A percentile compares a stretch with the other conserved stretches of the same genome.
Conservation (phyloP, 1,140 invertebrate species). For the Nephotettix cincticeps region DNA sequence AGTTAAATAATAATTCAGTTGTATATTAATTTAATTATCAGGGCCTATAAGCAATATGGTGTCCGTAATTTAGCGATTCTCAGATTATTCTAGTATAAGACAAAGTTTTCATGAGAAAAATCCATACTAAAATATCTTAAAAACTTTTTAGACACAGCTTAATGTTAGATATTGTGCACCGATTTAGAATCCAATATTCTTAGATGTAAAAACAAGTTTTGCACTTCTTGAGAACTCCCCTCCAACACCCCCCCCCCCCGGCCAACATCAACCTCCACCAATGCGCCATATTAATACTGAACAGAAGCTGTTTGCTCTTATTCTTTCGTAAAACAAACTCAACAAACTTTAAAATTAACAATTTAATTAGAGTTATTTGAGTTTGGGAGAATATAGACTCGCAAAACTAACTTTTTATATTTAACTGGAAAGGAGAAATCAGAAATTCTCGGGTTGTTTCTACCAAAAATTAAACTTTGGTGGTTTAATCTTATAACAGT, state of each 20-base stretch:
- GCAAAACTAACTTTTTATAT: slow-evolving; percentile 5
- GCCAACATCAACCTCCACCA: not conserved
- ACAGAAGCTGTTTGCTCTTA: slow-evolving; percentile 10
- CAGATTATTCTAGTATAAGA: too few relatives aligned
- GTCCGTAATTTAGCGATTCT: too few relatives aligned
- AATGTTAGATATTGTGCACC: too few relatives aligned
- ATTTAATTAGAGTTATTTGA: slow-evolving; percentile 22
- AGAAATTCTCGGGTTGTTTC: not conserved
- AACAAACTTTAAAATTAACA: slow-evolving; percentile 20
- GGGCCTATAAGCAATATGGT: too few relatives aligned
- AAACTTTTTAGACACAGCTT: too few relatives aligned
- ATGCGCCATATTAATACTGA: not conserved
- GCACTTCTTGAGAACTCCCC: slow-evolving; percentile 1
- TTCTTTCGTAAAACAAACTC: slow-evolving; percentile 21
- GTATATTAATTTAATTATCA: too few relatives aligned
- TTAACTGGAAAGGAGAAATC: not conserved
- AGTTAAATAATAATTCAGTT: too few relatives aligned
- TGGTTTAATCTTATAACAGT: not conserved
- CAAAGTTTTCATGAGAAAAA: too few relatives aligned
- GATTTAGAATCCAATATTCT: not conserved
- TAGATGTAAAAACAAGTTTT: slow-evolving; percentile 14
- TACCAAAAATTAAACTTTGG: slow-evolving; percentile 1
- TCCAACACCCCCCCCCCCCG: not conserved
- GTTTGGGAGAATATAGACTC: slow-evolving; percentile 9
- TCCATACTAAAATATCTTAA: too few relatives aligned